Evolutionary conservation across 2,113 vertebrate genomes (phyloP), one percentile per base, ranked within the genome.

Genomic region (Arothron firmamentum): DNA sequence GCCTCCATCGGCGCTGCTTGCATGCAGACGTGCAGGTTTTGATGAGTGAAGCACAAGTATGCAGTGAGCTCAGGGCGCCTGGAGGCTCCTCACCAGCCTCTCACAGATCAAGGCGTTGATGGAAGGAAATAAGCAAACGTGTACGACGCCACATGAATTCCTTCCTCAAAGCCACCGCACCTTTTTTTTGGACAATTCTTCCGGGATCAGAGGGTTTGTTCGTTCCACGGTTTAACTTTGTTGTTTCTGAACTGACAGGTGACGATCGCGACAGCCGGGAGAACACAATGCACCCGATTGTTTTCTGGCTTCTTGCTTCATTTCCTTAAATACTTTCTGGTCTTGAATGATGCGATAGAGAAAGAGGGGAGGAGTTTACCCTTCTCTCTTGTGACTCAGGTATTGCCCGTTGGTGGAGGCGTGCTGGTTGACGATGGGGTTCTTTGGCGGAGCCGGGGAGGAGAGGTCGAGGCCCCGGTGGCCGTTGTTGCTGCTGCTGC

Each of bases 381-480:
- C 91, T 84, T 99, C 97, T 90, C 96, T 92, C 89, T 98, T 98
- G 76, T 95, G 96, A 83, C 93, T 91, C 57, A 94, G 90, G 53
- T 95, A 92, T 85, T 98, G 97, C 77, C 97, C 97, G 1, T 99
- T 99, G 66, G 94, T 94, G 84, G 94, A 92, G 83, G 90, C 90
- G 9, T 98, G 95, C n/a, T 96, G 94, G 93, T 93, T 98, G 91
- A 93, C 91, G 88, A 92, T 90, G 62, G 92, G 91, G 90, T 93
- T 93, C 90, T 98, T 99, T 80, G 93, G 93, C 47, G 90, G 88
- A 0, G 91, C 88, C 1, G 95, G 94, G 70, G 95, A 96, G 80
- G 94, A 94, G 91, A 99, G 92, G 83, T 99, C 96, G 58, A 99
- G 88, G 74, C 94, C 95, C 46, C 90, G 85, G 81, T 91, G 90